These are phyloP conservation scores for Bolinopsis microptera DNA, from an alignment of 37 sponge, comb jelly and placozoan genomes.

Conservation along the genomic window DNA sequence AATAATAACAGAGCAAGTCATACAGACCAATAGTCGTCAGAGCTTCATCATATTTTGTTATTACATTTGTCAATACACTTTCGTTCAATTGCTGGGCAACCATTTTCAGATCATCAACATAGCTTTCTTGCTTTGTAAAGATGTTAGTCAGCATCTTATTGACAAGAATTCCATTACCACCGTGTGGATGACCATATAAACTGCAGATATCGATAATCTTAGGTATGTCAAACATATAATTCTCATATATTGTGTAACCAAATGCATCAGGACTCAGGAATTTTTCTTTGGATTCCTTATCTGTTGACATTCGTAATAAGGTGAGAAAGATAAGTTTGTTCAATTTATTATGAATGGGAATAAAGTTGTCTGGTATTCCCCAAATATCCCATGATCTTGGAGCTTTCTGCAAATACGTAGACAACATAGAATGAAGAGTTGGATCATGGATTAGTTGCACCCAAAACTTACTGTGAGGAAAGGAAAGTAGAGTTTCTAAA, in stretches of 20 bases:
- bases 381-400: conserved; percentile 56
- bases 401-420: conserved; percentile 45
- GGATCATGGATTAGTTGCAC: conserved; percentile 50
- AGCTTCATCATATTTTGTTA: not conserved
- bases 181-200: conserved; percentile 55
- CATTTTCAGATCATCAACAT: conserved; percentile 31
- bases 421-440: conserved; percentile 33
- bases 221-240: conserved; percentile 59
- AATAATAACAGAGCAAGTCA: conserved; percentile 48
- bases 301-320: conserved; percentile 43
- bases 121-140: conserved; percentile 30
- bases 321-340: conserved; percentile 3
- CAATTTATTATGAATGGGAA: not conserved
- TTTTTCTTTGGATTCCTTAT: not conserved
- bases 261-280: not conserved
- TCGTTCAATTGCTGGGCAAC: not conserved
- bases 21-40: conserved; percentile 48
- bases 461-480: conserved; percentile 34
- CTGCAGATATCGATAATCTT: conserved; percentile 61
- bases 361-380: conserved; percentile 3
- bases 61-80: not conserved
- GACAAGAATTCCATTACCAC: conserved; percentile 40
- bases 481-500: not conserved
- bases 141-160: conserved; percentile 40
- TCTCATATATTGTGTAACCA: conserved; percentile 54